These are phyloP conservation scores for Euplexia lucipara DNA, from an alignment of 2,888 invertebrate species.

Conservation along the genomic window DNA sequence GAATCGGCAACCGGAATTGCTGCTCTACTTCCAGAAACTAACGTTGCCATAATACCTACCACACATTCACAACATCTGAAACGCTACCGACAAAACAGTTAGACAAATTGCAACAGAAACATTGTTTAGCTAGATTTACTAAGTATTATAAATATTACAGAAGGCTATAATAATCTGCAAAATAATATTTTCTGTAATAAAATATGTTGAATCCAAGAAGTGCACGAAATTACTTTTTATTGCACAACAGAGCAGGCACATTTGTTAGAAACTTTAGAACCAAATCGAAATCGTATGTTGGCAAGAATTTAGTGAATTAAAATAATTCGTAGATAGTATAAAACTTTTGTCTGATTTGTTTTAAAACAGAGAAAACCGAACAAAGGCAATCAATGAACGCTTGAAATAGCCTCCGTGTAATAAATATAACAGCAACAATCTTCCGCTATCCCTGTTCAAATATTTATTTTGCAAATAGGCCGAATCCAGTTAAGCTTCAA, in stretches of 20 bases:
- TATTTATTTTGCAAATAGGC: slow-evolving; percentile 70
- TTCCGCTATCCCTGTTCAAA: slow-evolving; percentile 46
- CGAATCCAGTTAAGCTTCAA: slow-evolving; percentile 66
- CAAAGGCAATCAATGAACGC: slow-evolving; percentile 50
- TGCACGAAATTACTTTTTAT: slow-evolving; percentile 19
- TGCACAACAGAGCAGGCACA: slow-evolving; percentile 3
- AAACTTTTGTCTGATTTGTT: not conserved
- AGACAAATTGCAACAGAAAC: slow-evolving; percentile 43
- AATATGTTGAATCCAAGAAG: slow-evolving; percentile 22
- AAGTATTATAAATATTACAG: slow-evolving; percentile 46
- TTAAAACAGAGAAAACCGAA: slow-evolving; percentile 36
- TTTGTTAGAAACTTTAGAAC: slow-evolving; percentile 26
- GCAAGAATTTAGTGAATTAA: not conserved
- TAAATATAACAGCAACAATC: slow-evolving; percentile 49
- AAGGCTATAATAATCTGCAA: slow-evolving; percentile 37
- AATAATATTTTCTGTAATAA: slow-evolving; percentile 24
- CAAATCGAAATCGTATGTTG: not conserved
- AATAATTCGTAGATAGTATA: slow-evolving; percentile 1
- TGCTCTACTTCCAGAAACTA: slow-evolving; percentile 24
- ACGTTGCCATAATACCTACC: slow-evolving; percentile 12
- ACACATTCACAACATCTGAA: slow-evolving; percentile 7
- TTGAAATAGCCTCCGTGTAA: slow-evolving; percentile 44
- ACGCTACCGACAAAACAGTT: slow-evolving; percentile 23
- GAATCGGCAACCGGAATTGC: slow-evolving; percentile 32
- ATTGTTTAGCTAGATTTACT: slow-evolving; percentile 50